These are phyloP conservation scores for Pyralis farinalis DNA, from an alignment of 2,888 invertebrate species.

Conservation along the genomic window DNA sequence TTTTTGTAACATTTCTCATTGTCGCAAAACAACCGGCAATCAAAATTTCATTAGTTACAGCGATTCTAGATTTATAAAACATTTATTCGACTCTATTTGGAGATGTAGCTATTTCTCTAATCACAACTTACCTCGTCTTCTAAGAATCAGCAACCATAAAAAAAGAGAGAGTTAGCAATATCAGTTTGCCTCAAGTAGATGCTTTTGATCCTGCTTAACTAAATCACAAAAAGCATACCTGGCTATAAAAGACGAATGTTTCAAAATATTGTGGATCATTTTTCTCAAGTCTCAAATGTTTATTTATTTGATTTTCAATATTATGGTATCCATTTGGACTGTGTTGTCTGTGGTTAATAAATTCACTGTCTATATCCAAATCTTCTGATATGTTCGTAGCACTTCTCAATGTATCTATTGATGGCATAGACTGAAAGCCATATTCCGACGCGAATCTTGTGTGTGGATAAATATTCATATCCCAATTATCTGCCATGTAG, in stretches of 20 bases:
- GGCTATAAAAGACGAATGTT: conserved; percentile 90
- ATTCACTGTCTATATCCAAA: conserved; percentile 76
- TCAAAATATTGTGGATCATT: conserved; percentile 80
- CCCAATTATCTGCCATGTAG: conserved; percentile 91
- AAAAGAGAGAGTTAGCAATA: no score
- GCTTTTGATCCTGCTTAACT: no score
- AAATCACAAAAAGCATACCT: conserved; percentile 85
- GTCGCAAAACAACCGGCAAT: no score
- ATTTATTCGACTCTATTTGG: no score
- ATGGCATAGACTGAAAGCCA: conserved; percentile 95
- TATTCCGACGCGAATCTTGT: conserved; percentile 97
- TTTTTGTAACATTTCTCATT: no score
- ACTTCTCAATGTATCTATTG: conserved; percentile 83
- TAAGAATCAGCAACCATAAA: no score
- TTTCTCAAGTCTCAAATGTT: conserved; percentile 82
- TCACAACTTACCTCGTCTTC: no score
- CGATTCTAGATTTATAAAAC: no score
- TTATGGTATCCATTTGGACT: conserved; percentile 86
- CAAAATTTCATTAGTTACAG: no score
- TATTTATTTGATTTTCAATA: conserved; percentile 82
- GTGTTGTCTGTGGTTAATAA: conserved; percentile 92
- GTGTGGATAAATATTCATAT: conserved; percentile 86
- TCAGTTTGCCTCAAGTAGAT: no score
- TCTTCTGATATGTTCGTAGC: conserved; percentile 77
- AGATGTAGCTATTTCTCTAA: no score